phyloP scores from a whole-genome alignment of 2,113 vertebrate species.

The Lamprologus ornatipinnis region DNA sequence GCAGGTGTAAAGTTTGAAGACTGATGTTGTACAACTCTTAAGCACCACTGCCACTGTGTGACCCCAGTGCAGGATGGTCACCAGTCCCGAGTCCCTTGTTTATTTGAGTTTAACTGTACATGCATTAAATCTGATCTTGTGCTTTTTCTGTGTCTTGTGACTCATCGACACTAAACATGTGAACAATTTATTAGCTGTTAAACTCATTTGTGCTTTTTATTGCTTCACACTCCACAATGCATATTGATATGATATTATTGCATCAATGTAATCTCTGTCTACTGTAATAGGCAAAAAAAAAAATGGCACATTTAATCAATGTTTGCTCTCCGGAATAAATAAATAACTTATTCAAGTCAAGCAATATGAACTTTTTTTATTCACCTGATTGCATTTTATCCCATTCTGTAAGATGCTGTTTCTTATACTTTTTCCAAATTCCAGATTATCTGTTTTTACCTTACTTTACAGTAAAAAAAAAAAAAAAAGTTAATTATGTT shows the following conservation, averaged over 20 bases:
- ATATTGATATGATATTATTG: neutral
- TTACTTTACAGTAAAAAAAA: neutral
- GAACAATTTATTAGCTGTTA: neutral
- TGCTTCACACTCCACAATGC: neutral
- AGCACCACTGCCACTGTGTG: neutral
- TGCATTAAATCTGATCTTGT: neutral
- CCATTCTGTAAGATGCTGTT: neutral
- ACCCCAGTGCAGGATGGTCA: neutral
- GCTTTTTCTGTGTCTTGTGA: neutral
- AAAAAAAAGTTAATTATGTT: neutral
- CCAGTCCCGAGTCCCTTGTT: neutral
- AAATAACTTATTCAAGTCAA: neutral
- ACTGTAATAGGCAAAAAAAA: neutral
- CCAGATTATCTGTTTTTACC: neutral
- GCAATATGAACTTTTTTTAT: neutral
- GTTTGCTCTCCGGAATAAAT: neutral
- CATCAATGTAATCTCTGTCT: neutral
- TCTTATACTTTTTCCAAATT: neutral
- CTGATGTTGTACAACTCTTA: neutral
- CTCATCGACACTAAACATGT: neutral
- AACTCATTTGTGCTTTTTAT: neutral
- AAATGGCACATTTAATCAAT: neutral
- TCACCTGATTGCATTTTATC: neutral
- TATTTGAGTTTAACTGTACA: neutral
- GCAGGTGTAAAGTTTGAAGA: neutral